Conservation (phyloP, 2,888 invertebrate genomes). For the Ophraella communa region DNA sequence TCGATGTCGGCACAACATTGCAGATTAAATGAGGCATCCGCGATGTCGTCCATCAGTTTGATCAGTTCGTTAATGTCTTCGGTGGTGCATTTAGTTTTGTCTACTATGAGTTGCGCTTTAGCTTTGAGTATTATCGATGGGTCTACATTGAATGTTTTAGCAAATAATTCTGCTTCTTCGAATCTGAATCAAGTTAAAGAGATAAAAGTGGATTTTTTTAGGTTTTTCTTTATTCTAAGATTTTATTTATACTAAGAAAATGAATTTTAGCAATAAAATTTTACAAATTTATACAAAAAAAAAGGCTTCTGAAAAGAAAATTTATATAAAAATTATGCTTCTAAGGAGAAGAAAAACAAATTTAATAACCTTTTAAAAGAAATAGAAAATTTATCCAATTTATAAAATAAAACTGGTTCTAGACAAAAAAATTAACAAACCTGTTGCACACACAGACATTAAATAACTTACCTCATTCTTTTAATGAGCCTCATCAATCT, state of each 20-base stretch:
- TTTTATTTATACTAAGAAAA: too few relatives aligned
- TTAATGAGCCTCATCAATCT: slow-evolving; percentile 60
- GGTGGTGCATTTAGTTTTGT: slow-evolving; percentile 45
- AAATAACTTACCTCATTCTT: slow-evolving; percentile 38
- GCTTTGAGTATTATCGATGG: slow-evolving; percentile 55
- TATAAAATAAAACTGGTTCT: too few relatives aligned
- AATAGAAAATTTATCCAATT: too few relatives aligned
- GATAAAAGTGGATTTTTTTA: too few relatives aligned
- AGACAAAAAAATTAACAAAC: background rate
- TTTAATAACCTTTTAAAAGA: too few relatives aligned
- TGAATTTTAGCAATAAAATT: too few relatives aligned
- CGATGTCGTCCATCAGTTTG: slow-evolving; percentile 56
- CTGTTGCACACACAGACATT: background rate
- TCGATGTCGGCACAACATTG: slow-evolving; percentile 54
- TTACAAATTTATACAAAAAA: too few relatives aligned
- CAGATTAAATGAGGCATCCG: slow-evolving; percentile 59
- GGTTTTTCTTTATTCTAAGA: too few relatives aligned
- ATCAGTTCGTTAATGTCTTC: slow-evolving; percentile 56
- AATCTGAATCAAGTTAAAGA: too few relatives aligned
- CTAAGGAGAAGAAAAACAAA: background rate
- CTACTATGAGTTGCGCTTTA: slow-evolving; percentile 57
- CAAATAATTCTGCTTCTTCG: slow-evolving; percentile 62
- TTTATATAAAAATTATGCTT: slow-evolving; percentile 42
- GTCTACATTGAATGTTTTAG: slow-evolving; percentile 57
- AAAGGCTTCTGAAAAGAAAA: too few relatives aligned